Evolutionary conservation across 2,888 invertebrate genomes (phyloP).

Genomic region (Caenorhabditis sp.): DNA sequence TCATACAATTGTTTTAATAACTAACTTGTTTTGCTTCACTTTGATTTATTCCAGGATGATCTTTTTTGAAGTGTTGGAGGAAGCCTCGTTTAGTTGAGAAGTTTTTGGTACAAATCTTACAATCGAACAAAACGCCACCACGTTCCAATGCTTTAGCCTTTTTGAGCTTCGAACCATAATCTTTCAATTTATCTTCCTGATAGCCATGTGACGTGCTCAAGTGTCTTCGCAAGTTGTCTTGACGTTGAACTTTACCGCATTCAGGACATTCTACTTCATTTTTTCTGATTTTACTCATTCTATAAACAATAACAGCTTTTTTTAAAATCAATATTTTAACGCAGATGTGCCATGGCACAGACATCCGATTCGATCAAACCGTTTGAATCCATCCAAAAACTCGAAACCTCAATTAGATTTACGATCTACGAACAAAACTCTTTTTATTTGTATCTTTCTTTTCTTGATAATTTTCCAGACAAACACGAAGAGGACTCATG

Average conservation of each 20-base stretch:
- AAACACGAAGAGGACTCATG: no score
- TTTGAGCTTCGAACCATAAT: not conserved
- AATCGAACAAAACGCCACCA: not conserved
- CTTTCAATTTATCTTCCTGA: not conserved
- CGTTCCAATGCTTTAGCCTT: not conserved
- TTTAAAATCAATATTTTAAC: no score
- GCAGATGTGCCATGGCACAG: no score
- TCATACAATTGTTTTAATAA: not conserved
- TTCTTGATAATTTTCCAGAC: no score
- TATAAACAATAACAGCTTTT: no score
- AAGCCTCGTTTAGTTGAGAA: not conserved
- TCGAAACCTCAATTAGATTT: no score
- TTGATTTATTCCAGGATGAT: not conserved
- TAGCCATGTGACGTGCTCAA: not conserved
- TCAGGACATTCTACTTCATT: no score
- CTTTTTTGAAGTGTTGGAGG: not conserved
- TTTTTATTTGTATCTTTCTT: no score
- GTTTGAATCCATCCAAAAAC: no score
- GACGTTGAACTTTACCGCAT: not conserved
- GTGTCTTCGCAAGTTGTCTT: not conserved
- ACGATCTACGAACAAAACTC: no score
- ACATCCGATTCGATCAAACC: no score
- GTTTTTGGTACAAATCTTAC: not conserved
- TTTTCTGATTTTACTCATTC: no score
- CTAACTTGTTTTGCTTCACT: not conserved